Evolutionary conservation across 2,888 invertebrate genomes (phyloP).

Genomic region (Toxonevra muliebris): DNA sequence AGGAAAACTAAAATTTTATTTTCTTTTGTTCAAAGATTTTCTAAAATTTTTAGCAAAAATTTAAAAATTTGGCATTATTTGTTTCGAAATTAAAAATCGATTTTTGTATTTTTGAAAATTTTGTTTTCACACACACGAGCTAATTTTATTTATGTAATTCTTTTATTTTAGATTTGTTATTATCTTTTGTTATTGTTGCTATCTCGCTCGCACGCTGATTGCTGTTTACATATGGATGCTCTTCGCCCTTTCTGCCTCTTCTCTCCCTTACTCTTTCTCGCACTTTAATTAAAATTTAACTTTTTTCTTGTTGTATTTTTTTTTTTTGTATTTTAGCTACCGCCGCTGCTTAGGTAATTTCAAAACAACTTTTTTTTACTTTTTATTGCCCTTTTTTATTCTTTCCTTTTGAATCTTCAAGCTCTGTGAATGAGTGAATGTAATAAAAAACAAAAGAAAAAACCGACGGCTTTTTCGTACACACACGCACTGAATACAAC

Average conservation of each 20-base stretch:
- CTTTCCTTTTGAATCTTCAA: constrained; percentile 18
- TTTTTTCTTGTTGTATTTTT: constrained; percentile 19
- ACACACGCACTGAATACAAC: constrained; percentile 48
- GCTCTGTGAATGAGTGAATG: constrained; percentile 4
- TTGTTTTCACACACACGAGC: too few relatives aligned
- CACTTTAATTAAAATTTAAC: constrained; percentile 14
- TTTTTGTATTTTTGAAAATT: too few relatives aligned
- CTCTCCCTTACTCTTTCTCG: constrained; percentile 24
- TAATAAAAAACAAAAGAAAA: constrained; percentile 19
- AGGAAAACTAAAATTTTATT: too few relatives aligned
- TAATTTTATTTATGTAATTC: too few relatives aligned
- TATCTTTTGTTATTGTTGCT: constrained; percentile 30
- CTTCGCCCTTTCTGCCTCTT: too few relatives aligned
- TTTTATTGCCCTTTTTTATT: constrained; percentile 25
- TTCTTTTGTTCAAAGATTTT: too few relatives aligned
- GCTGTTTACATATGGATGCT: background rate
- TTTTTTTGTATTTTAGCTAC: constrained; percentile 8
- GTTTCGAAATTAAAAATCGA: too few relatives aligned
- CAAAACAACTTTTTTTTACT: constrained; percentile 15
- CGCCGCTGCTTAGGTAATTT: background rate
- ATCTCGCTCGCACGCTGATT: constrained; percentile 21
- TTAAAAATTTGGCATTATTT: too few relatives aligned
- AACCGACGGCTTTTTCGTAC: constrained; percentile 44
- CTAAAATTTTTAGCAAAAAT: too few relatives aligned
- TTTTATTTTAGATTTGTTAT: background rate